Conservation (phyloP, 1,140 invertebrate genomes). For the Calosoma granatense region DNA sequence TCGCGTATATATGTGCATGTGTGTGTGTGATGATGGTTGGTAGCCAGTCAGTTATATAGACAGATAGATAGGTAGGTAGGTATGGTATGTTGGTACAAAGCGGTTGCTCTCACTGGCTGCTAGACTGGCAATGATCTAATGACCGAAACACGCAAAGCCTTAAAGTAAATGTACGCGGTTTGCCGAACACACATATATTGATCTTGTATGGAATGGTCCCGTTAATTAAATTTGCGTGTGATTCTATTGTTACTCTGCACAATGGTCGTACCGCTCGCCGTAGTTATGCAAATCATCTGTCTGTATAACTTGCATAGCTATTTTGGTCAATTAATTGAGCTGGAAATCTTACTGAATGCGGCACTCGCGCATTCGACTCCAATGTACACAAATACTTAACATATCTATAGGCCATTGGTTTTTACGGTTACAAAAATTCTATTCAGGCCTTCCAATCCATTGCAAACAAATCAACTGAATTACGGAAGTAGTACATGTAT, state of each 20-base stretch:
- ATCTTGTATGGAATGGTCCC: neutral
- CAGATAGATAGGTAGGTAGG: too few species aligned
- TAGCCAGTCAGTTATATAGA: too few species aligned
- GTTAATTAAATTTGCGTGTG: slow-evolving; percentile 8
- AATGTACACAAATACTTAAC: slow-evolving; percentile 1
- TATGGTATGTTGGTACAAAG: neutral
- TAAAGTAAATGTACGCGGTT: slow-evolving; percentile 8
- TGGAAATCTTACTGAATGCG: slow-evolving; percentile 7
- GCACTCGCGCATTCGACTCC: neutral
- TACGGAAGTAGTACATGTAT: too few species aligned
- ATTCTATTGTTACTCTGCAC: slow-evolving; percentile 2
- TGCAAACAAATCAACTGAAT: too few species aligned
- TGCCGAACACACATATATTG: slow-evolving; percentile 6
- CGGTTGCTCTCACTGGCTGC: neutral
- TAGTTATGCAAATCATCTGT: slow-evolving; percentile 6
- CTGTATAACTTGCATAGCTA: slow-evolving; percentile 6
- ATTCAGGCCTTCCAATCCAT: too few species aligned
- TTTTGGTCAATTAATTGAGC: slow-evolving; percentile 2
- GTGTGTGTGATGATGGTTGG: too few species aligned
- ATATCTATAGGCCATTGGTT: too few species aligned
- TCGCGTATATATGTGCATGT: too few species aligned
- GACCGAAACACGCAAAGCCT: neutral
- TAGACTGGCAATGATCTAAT: neutral
- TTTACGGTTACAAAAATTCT: too few species aligned
- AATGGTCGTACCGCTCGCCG: neutral